Conservation (phyloP, 2,888 invertebrate genomes). For the Hyppa rectilinea region DNA sequence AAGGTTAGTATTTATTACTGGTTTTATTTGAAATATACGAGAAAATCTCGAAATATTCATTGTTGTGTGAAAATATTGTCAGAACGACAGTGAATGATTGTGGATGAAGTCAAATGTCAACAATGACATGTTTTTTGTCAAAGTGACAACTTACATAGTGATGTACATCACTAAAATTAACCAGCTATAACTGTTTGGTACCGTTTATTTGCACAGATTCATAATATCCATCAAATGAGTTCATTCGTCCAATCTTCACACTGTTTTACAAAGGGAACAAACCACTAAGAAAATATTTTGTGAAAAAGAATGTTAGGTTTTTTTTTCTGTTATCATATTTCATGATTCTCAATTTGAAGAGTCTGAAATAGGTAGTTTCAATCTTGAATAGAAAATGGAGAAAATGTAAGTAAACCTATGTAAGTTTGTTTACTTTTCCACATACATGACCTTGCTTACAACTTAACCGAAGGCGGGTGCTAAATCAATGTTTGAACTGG, state of each 20-base stretch:
- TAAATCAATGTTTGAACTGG: slow-evolving; percentile 37
- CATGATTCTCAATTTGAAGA: not conserved
- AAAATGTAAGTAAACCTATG: slow-evolving; percentile 14
- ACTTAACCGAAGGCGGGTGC: slow-evolving; percentile 42
- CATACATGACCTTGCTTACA: slow-evolving; percentile 36
- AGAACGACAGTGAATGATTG: slow-evolving; percentile 37
- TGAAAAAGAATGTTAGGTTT: not conserved
- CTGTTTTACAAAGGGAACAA: not conserved
- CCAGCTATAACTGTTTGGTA: slow-evolving; percentile 5
- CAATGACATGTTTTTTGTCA: slow-evolving; percentile 12
- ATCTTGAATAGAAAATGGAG: not conserved
- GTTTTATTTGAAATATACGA: slow-evolving; percentile 80
- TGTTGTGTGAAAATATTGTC: slow-evolving; percentile 67
- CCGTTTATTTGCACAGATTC: slow-evolving; percentile 40
- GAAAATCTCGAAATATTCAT: slow-evolving; percentile 81
- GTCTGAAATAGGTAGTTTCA: not conserved
- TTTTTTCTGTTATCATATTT: not conserved
- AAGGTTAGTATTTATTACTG: slow-evolving; percentile 77
- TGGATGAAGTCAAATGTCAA: slow-evolving; percentile 5
- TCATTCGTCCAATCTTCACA: slow-evolving; percentile 29
- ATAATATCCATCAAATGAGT: not conserved
- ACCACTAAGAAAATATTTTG: not conserved
- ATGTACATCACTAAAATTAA: not conserved
- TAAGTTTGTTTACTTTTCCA: slow-evolving; percentile 41
- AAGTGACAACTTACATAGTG: slow-evolving; percentile 15